Percentiles rank a stretch among this genome's conserved stretches.
phyloP scores from a whole-genome alignment of 2,113 vertebrate species.

The Solea senegalensis region DNA sequence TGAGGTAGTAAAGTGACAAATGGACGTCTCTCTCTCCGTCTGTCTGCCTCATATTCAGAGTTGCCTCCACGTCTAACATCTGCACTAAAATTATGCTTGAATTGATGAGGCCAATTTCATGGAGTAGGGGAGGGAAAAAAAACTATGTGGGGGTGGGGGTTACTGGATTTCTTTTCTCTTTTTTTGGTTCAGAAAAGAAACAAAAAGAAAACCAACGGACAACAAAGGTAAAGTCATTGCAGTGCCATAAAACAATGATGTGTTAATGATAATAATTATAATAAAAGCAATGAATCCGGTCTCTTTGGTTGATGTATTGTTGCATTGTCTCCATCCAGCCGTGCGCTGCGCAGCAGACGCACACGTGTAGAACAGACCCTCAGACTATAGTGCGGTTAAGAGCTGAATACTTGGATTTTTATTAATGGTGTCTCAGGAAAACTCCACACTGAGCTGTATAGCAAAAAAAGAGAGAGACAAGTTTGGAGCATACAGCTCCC shows the following conservation, averaged over 20 bases:
- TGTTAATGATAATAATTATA: constrained; percentile 15
- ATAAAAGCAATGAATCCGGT: not conserved
- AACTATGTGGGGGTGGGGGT: constrained; percentile 47
- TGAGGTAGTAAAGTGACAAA: no score
- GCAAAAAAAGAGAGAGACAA: constrained; percentile 6
- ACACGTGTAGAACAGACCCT: constrained; percentile 73
- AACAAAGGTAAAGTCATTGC: not conserved
- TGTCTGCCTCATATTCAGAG: constrained; percentile 78
- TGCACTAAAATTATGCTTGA: constrained; percentile 83
- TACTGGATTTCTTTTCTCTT: not conserved
- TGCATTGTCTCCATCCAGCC: constrained; percentile 38
- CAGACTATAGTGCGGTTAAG: constrained; percentile 46
- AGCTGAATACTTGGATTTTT: constrained; percentile 64
- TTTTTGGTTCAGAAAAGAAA: not conserved
- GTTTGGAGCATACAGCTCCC: constrained; percentile 36
- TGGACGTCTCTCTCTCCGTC: constrained; percentile 28
- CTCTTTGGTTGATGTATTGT: constrained; percentile 6
- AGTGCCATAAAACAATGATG: not conserved
- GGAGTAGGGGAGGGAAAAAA: constrained; percentile 41
- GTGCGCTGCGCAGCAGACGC: constrained; percentile 44
- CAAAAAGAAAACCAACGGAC: not conserved
- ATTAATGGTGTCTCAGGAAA: constrained; percentile 71
- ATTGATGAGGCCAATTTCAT: constrained; percentile 90
- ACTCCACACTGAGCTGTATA: constrained; percentile 53
- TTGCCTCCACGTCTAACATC: constrained; percentile 75